Evolutionary conservation across 2,888 invertebrate genomes (phyloP).

Genomic region (Dolomedes plantarius): DNA sequence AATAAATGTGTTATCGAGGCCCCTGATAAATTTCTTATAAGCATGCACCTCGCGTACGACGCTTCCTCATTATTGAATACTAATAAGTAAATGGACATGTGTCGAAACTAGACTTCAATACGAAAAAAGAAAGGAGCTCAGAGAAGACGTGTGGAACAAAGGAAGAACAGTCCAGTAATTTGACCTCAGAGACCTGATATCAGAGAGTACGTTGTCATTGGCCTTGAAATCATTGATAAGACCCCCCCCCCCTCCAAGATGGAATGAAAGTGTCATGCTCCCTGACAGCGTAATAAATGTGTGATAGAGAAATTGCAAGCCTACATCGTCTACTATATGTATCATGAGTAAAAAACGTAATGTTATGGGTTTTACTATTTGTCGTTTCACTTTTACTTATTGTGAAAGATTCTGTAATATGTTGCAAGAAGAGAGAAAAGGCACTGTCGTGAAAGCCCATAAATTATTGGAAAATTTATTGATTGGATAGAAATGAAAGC

Average conservation of each 20-base stretch:
- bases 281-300: neutral
- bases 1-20: no score
- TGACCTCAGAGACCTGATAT: neutral
- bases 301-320: neutral
- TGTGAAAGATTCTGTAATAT: neutral
- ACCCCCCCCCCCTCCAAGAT: neutral
- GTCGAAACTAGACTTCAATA: neutral
- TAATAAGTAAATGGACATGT: neutral
- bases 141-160: neutral
- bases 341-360: neutral
- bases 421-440: neutral
- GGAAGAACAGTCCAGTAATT: neutral
- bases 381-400: neutral
- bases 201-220: neutral
- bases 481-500: no score
- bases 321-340: neutral
- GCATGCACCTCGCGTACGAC: neutral
- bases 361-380: neutral
- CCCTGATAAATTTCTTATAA: neutral
- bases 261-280: neutral
- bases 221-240: constrained; percentile 1
- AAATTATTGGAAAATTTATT: no score
- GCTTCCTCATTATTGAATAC: neutral
- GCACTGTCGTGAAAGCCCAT: no score
- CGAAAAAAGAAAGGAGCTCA: neutral